A percentile compares a stretch with the other conserved stretches of the same genome.
Evolutionary conservation across 2,888 invertebrate species (phyloP).

Genomic region (Lypha dubia): DNA sequence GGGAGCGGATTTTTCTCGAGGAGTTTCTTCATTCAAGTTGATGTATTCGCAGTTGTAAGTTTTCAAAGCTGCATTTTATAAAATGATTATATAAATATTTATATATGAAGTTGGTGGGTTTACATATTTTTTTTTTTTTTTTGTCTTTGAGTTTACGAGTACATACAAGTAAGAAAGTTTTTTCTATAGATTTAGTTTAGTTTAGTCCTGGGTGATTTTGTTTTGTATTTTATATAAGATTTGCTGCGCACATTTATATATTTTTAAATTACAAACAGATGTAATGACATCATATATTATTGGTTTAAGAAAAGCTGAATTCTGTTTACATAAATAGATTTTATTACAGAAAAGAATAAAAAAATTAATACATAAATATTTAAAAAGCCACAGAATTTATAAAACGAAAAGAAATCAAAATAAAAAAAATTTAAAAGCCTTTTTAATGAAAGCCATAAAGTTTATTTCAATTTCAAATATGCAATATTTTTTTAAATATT

Average conservation of each 20-base stretch:
- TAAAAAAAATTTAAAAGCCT: constrained; percentile 33
- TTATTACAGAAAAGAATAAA: neutral
- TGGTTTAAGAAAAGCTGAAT: constrained; percentile 62
- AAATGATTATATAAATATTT: constrained; percentile 39
- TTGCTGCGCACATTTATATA: constrained; percentile 74
- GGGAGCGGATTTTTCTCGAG: constrained; percentile 1
- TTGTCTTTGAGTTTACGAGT: neutral
- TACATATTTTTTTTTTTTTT: constrained; percentile 17
- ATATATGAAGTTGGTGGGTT: constrained; percentile 42
- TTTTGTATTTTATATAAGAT: constrained; percentile 61
- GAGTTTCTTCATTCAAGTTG: constrained; percentile 55
- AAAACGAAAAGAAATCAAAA: constrained; percentile 8
- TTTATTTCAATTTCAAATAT: constrained; percentile 20
- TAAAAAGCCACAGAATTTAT: constrained; percentile 58
- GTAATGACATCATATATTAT: constrained; percentile 58
- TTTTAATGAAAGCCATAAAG: constrained; percentile 56
- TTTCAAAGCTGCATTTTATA: constrained; percentile 59
- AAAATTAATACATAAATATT: constrained; percentile 49
- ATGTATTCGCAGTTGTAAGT: constrained; percentile 51
- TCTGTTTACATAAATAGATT: constrained; percentile 45
- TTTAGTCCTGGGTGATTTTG: constrained; percentile 69
- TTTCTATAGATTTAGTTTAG: constrained; percentile 36
- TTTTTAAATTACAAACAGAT: constrained; percentile 51
- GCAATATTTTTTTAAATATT: neutral
- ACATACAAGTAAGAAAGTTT: neutral